A percentile compares a stretch with the other conserved stretches of the same genome.
Evolutionary conservation across 1,140 invertebrate genomes (phyloP).

Genomic region (Heliconius nattereri): DNA sequence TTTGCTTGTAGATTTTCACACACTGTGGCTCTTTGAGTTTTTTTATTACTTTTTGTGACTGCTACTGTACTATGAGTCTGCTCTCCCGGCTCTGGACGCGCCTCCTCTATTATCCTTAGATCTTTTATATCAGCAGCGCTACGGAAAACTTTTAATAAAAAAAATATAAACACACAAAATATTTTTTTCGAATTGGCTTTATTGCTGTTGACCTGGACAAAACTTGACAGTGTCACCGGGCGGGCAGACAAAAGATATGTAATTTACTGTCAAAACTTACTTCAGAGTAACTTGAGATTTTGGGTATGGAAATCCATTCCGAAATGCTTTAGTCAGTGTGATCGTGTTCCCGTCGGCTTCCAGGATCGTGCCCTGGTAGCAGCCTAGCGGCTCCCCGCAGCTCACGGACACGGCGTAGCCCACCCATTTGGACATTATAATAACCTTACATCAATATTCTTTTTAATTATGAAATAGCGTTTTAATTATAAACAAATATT

Average conservation of each 20-base stretch:
- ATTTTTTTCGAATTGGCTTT: too few relatives aligned
- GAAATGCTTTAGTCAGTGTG: slow-evolving; percentile 88
- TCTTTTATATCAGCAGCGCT: slow-evolving; percentile 78
- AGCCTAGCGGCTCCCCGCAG: slow-evolving; percentile 85
- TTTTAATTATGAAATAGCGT: not conserved
- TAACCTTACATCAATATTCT: slow-evolving; percentile 16
- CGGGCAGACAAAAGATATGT: not conserved
- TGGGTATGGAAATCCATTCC: slow-evolving; percentile 88
- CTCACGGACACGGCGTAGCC: slow-evolving; percentile 90
- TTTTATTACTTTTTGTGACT: slow-evolving; percentile 64
- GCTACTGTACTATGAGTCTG: slow-evolving; percentile 76
- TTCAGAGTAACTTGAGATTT: slow-evolving; percentile 77
- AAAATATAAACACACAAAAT: not conserved
- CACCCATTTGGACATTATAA: slow-evolving; percentile 84
- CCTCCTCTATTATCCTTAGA: slow-evolving; percentile 73
- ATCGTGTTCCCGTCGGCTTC: slow-evolving; percentile 87
- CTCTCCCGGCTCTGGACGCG: slow-evolving; percentile 45
- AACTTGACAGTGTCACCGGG: too few relatives aligned
- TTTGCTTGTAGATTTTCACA: slow-evolving; percentile 71
- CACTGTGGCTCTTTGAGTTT: slow-evolving; percentile 62
- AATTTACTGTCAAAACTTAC: slow-evolving; percentile 48
- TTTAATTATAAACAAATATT: not conserved
- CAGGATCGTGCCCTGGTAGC: slow-evolving; percentile 90
- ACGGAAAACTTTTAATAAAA: not conserved
- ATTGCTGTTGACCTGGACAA: too few relatives aligned